Evolutionary conservation across 1,140 invertebrate species (phyloP).

Genomic region (Danaus melanippus): DNA sequence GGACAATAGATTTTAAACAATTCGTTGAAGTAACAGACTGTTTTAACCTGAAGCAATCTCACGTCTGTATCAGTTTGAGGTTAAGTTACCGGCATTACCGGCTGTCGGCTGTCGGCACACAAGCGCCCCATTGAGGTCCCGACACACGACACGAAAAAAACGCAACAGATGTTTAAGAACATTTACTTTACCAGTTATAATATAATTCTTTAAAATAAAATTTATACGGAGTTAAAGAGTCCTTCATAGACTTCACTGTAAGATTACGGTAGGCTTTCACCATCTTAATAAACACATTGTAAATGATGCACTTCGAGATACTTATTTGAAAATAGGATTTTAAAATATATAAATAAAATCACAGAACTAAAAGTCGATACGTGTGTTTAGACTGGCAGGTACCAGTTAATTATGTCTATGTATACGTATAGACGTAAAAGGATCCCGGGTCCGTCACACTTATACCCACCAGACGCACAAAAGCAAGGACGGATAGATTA

Average conservation of each 20-base stretch:
- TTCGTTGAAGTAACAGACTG: constrained; percentile 41
- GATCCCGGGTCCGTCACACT: constrained; percentile 64
- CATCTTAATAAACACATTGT: too few species aligned
- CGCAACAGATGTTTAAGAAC: constrained; percentile 26
- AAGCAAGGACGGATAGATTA: constrained; percentile 40
- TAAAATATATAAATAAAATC: too few species aligned
- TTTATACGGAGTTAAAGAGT: too few species aligned
- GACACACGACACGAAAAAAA: constrained; percentile 45
- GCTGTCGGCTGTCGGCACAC: constrained; percentile 59
- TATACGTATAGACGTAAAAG: constrained; percentile 59
- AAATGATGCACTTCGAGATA: too few species aligned
- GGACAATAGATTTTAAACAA: constrained; percentile 7
- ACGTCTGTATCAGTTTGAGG: constrained; percentile 68
- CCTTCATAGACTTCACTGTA: background rate
- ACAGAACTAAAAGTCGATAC: constrained; percentile 10
- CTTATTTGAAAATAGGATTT: too few species aligned
- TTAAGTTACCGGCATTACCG: constrained; percentile 67
- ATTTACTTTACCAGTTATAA: constrained; percentile 1
- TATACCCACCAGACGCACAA: constrained; percentile 61
- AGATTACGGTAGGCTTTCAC: background rate
- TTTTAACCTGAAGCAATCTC: constrained; percentile 61
- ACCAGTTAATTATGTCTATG: constrained; percentile 65
- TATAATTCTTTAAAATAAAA: too few species aligned
- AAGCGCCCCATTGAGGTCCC: constrained; percentile 39
- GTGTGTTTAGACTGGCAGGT: constrained; percentile 51